Percentiles rank a stretch among this genome's conserved stretches.
phyloP scores from a whole-genome alignment of 2,113 vertebrate species.

The Elachura formosa region DNA sequence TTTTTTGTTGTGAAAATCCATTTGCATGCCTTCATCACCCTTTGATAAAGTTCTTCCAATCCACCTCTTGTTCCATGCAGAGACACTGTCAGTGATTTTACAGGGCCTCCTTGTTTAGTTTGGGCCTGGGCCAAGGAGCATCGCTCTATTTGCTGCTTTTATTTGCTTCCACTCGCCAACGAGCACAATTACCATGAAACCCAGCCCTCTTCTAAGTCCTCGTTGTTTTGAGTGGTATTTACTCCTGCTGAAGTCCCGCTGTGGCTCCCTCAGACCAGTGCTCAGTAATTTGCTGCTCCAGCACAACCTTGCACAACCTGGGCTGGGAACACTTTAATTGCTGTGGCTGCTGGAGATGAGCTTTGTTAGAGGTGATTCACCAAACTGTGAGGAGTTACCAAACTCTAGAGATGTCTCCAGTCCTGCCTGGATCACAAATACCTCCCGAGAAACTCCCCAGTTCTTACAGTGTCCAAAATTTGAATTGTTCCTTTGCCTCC shows the following conservation, averaged over 20 bases:
- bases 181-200: background rate
- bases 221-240: background rate
- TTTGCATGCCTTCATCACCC: background rate
- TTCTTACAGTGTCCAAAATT: background rate
- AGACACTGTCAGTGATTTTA: background rate
- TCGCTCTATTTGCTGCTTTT: background rate
- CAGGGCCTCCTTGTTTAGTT: background rate
- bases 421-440: background rate
- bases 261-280: background rate
- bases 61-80: background rate
- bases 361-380: slow-evolving; percentile 25
- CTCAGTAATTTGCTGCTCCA: slow-evolving; percentile 2
- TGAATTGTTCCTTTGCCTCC: background rate
- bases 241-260: background rate
- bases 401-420: background rate
- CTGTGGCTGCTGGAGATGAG: background rate
- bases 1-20: background rate
- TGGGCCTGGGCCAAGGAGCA: background rate
- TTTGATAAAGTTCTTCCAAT: background rate
- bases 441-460: background rate
- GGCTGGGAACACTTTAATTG: background rate
- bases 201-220: background rate
- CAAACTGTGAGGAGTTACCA: background rate
- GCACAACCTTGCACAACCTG: background rate
- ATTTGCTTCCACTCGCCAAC: background rate